Evolutionary conservation across 2,797 vertebrate species (phyloP), one percentile per base, ranked within the genome.

Genomic region (Sus cebifrons): DNA sequence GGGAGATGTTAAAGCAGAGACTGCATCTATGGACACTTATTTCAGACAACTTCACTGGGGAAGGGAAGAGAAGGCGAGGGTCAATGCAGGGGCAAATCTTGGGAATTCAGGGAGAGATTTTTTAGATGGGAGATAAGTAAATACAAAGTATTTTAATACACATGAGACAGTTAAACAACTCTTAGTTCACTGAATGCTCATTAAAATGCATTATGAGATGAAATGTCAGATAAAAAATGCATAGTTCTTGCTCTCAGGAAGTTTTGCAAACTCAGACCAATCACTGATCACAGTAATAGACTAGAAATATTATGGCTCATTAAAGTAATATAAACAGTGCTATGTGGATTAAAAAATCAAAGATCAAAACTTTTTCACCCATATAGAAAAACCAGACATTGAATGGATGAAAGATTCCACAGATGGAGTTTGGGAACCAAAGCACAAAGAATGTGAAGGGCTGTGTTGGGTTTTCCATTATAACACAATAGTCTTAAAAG

Each of bases 201-300:
- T 44, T 56, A 91, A 91, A 94, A 96, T 92, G 4, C 13, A 82
- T 90, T 92, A 17, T 79, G 64, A 88, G 7, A 14, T 88, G 9
- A 29, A 96, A 73, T 49, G 49, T 85, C n/a, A 92, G 49, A 52
- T 94, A 17, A 70, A 49, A 40, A 81, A 93, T n/a, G 8, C 11
- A 14, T 27, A 85, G 29, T 67, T 91, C 60, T 78, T 91, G 5
- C n/a, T 93, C 18, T 91, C 65, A 68, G 27, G 11, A 14, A 73
- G 29, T 88, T 94, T 94, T 78, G 16, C 17, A 70, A 93, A 84
- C 17, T 81, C 56, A 54, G 40, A 15, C 21, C 23, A 73, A 68
- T 93, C 17, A 58, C 6, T 93, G 78, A 81, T 21, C 36, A 70
- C 15, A 56, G 17, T 54, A 60, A 79, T 36, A 79, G 40, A 3